These are phyloP conservation scores for Amiota communis DNA, from an alignment of 2,888 invertebrate species.

Conservation along the genomic window DNA sequence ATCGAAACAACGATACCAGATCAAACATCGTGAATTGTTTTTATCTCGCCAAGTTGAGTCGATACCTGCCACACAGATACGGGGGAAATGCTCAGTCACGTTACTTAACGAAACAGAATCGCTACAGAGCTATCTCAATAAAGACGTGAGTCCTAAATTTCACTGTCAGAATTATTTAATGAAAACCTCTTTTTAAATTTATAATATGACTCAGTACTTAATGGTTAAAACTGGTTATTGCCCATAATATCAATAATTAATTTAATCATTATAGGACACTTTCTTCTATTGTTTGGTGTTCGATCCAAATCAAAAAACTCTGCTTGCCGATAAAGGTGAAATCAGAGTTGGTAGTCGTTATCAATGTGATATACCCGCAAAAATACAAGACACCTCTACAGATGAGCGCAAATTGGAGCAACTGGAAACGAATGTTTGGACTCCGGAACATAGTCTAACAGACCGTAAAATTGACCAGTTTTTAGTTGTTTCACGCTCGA, in stretches of 20 bases:
- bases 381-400: constrained; percentile 83
- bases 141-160: constrained; percentile 83
- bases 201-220: neutral
- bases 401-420: constrained; percentile 81
- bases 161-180: constrained; percentile 28
- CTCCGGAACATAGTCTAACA: constrained; percentile 90
- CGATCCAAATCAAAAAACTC: constrained; percentile 98
- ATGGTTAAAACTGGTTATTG: neutral
- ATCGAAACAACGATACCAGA: constrained; percentile 92
- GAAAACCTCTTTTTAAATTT: too few relatives aligned
- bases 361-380: constrained; percentile 93
- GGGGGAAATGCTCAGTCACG: constrained; percentile 99
- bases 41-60: constrained; percentile 98
- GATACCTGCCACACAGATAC: constrained; percentile 97
- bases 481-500: constrained; percentile 93
- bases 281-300: constrained; percentile 99
- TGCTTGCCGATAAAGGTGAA: constrained; percentile 98
- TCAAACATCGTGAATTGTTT: constrained; percentile 98
- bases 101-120: constrained; percentile 99
- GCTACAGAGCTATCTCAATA: constrained; percentile 94
- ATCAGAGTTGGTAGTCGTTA: constrained; percentile 94
- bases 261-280: constrained; percentile 81
- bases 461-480: constrained; percentile 99
- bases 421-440: constrained; percentile 95
- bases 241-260: constrained; percentile 24